Evolutionary conservation across 2,888 invertebrate species (phyloP), one percentile per base, ranked within the genome.

Genomic region (Conops quadrifasciatus): DNA sequence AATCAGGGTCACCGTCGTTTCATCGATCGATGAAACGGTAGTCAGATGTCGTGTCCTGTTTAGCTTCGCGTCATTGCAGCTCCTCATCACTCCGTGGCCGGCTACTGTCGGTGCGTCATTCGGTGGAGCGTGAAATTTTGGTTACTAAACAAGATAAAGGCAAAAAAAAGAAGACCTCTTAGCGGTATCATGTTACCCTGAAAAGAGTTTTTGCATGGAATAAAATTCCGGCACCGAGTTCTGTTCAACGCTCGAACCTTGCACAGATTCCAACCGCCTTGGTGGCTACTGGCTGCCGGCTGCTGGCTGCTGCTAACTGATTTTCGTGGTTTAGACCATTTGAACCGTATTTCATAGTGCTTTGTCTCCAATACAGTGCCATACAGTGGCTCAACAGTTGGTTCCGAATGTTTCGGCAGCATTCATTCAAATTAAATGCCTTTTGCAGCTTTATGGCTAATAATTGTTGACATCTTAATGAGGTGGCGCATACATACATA

Each of bases 1-100:
- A 51, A 62, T 51, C 51, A 68, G 68, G 62, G 68, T 62, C 68
- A 68, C 45, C n/a, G n/a, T n/a, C n/a, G n/a, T n/a, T n/a, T n/a
- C n/a, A n/a, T n/a, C n/a, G n/a, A n/a, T n/a, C n/a, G 60, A 62
- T 58, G 28, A 62, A 68, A 68, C 68, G 68, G 68, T 68, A 68
- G 68, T 68, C 68, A 68, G 68, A 68, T 68, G 68, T 53, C 68
- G 36, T 51, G 30, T 68, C 62, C 60, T 62, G 60, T 68, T 68
- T 51, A 47, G 60, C 62, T n/a, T n/a, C n/a, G 68, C 51, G 68
- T 21, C 60, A 30, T 11, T 62, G 68, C 4, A 21, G 68, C 47
- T 68, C 28, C 28, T 51, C 15, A 60, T 60, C 62, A 51, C 62
- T 62, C 24, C 60, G 59, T 62, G 68, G 68, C n/a, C 36, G 36